Evolutionary conservation across 2,888 invertebrate species (phyloP), one percentile per base, ranked within the genome.

Genomic region (Gymnosoma rotundatum): DNA sequence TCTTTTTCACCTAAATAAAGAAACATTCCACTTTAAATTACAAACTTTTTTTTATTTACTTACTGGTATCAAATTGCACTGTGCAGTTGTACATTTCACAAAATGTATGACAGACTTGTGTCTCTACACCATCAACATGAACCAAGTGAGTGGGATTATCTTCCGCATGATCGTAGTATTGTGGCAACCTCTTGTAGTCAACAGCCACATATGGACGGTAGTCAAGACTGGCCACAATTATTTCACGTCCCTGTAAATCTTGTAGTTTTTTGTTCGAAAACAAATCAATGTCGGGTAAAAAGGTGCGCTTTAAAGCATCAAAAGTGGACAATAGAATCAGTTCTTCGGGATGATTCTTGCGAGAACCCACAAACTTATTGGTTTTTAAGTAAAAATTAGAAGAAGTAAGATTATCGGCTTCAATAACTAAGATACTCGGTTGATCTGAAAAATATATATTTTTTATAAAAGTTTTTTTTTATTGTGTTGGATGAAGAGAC

Each of bases 91-190:
- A 89, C 1, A 91, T 86, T 66, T 88, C 86, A 79, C 92, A 92
- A 88, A 92, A 93, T 38, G 90, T 89, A 1, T 92, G 72, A 52
- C 91, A 87, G 8, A 93, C 74, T 12, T 89, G 89, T 50, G 93
- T 90, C 89, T 94, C 94, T 0, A 93, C 93, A 7, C 95, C 95
- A 90, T 95, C 94, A 42, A 93, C 91, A 16, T 81, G 82, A 0
- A 87, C 78, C n/a, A 86, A 36, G 69, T 86, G 84, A 3, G 48
- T 78, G 0, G 85, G 67, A 58, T 86, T 87, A 20, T 87, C 82
- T 0, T 56, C 8, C 0, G 86, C 83, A 0, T 87, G 84, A 85
- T 91, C 88, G 42, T 86, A 83, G 1, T 87, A 75, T 4, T 82
- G 85, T 0, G 89, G 88, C 12, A 16, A 9, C 14, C 88, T 67